Evolutionary conservation across 1,140 invertebrate genomes (phyloP).

Genomic region (Kradibia gibbosae): DNA sequence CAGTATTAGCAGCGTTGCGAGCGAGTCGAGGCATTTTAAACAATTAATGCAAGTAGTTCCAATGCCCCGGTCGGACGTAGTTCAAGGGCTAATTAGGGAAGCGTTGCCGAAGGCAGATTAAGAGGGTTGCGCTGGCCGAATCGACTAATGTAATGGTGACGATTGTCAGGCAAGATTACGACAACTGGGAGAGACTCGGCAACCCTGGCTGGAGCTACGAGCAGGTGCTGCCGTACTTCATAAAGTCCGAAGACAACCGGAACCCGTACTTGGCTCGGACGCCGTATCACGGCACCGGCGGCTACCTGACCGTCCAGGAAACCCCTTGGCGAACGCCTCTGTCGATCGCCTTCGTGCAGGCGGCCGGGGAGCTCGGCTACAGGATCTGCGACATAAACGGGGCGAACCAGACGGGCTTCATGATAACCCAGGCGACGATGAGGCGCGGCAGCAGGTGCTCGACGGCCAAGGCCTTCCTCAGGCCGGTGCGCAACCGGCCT

Average conservation of each 20-base stretch:
- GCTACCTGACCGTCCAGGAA: conserved; percentile 89
- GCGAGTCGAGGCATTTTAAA: too few relatives aligned
- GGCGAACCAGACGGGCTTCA: conserved; percentile 86
- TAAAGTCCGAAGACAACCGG: conserved; percentile 90
- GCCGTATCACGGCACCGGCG: conserved; percentile 83
- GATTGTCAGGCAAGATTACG: conserved; percentile 83
- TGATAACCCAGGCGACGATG: conserved; percentile 89
- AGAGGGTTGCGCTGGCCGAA: neutral
- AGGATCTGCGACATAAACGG: conserved; percentile 87
- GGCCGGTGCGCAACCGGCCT: conserved; percentile 82
- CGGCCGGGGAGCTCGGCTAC: conserved; percentile 86
- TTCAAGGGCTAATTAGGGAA: too few relatives aligned
- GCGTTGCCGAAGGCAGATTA: too few relatives aligned
- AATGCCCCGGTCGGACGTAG: too few relatives aligned
- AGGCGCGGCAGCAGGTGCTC: conserved; percentile 89
- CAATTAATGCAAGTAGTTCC: too few relatives aligned
- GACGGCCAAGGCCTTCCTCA: conserved; percentile 89
- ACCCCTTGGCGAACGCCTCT: conserved; percentile 86
- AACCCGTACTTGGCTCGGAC: conserved; percentile 84
- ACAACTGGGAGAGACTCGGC: conserved; percentile 89
- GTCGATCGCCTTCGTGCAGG: conserved; percentile 86
- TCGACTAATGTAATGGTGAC: neutral
- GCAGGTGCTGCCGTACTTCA: conserved; percentile 89
- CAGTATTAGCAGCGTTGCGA: too few relatives aligned
- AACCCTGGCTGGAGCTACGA: conserved; percentile 93